A percentile compares a stretch with the other conserved stretches of the same genome.
Evolutionary conservation across 2,888 invertebrate genomes (phyloP).

Genomic region (Drosophila sordidula): DNA sequence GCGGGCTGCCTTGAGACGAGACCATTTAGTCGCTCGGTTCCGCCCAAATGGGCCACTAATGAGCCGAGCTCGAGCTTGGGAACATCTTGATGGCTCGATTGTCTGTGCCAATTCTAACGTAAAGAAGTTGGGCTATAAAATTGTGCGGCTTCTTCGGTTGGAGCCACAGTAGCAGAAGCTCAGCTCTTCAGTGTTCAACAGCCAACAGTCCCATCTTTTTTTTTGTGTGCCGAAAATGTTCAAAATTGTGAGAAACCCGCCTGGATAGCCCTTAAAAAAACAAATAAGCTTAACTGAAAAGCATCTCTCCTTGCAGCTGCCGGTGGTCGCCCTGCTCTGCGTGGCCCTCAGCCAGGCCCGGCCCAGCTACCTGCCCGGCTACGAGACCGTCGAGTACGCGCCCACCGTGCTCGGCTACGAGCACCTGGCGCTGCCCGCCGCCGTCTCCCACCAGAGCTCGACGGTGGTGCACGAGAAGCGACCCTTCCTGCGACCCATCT

Average conservation of each 20-base stretch:
- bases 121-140: slow-evolving; percentile 73
- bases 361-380: slow-evolving; percentile 76
- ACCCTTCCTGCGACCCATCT: slow-evolving; percentile 81
- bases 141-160: slow-evolving; percentile 47
- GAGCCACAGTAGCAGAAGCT: slow-evolving; percentile 57
- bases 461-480: slow-evolving; percentile 84
- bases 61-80: slow-evolving; percentile 64
- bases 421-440: slow-evolving; percentile 74
- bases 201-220: too few relatives aligned
- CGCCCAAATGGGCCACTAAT: slow-evolving; percentile 80
- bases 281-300: neutral
- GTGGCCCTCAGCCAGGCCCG: slow-evolving; percentile 56
- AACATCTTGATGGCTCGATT: slow-evolving; percentile 76
- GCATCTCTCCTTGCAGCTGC: slow-evolving; percentile 36
- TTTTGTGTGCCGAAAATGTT: slow-evolving; percentile 62
- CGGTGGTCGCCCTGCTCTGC: slow-evolving; percentile 34
- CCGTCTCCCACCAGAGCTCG: slow-evolving; percentile 83
- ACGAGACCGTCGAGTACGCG: slow-evolving; percentile 74
- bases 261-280: slow-evolving; percentile 5
- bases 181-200: slow-evolving; percentile 16
- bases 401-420: slow-evolving; percentile 82
- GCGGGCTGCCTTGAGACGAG: slow-evolving; percentile 50
- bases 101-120: slow-evolving; percentile 80
- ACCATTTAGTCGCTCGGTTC: slow-evolving; percentile 71
- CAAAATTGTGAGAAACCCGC: slow-evolving; percentile 73